Base-by-base conservation (phyloP, 2,888 invertebrate genomes). In the Napeogenes sylphis region DNA sequence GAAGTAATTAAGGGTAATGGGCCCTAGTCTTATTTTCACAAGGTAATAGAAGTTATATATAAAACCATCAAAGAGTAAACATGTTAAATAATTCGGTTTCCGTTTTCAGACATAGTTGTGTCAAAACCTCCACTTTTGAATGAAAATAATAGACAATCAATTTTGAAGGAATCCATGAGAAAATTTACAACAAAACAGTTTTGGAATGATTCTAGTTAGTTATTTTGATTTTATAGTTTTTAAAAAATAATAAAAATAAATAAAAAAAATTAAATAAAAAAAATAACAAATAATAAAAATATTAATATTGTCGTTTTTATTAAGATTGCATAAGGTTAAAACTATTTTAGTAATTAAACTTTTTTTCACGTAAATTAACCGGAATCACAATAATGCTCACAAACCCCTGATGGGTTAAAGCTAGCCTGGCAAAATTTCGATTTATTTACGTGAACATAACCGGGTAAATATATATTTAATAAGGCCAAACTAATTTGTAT, bases 151-250 rank as follows among this genome's bases (percentile, higher is more conserved):
- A 81, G 88, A 72, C 77, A 67, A 68, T 65, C 74, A 47, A 70
- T 74, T 57, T 73, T 90, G 51, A 38, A 60, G 32, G 72, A 78
- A 71, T 70, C 75, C 30, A 85, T 79, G 71, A 73, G 73, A 59
- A 87, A 81, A 70, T 89, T 78, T 71, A 75, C 79, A 64, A 87
- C 81, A 69, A 82, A 76, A 74, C 45, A 68, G 33, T 89, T 81
- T 76, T 75, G 72, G 71, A 67, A 73, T 68, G 78, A 86, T 14
- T 78, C 84, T 70, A 87, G 90, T 89, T 77, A 70, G 83, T 75
- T 10, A 42, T 32, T 10, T 6, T 35, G 4, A 35, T 35, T 6
- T 42, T 42, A 2, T 12, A 42, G 8, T 45, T 2, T 13, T n/a
- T n/a, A n/a, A n/a, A n/a, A n/a, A n/a, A n/a, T n/a, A n/a, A n/a